Evolutionary conservation across 2,888 invertebrate genomes (phyloP).

Genomic region (Colostygia pectinataria): DNA sequence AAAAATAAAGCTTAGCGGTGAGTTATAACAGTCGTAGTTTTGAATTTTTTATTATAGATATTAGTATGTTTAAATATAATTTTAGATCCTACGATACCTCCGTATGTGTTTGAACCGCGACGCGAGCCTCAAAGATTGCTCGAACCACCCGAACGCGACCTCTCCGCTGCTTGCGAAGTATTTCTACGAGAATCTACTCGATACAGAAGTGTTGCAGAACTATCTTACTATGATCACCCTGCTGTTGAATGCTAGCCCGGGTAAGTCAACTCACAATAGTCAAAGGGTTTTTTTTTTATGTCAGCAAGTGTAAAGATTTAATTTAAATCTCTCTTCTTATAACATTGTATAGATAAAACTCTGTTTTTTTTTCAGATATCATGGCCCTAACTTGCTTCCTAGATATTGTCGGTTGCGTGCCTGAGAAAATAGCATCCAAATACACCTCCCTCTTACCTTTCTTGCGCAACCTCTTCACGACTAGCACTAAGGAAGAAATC

Average conservation of each 20-base stretch:
- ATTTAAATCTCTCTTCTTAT: too few relatives aligned
- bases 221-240: slow-evolving; percentile 87
- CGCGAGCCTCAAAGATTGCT: slow-evolving; percentile 73
- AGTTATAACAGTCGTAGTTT: too few relatives aligned
- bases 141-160: slow-evolving; percentile 85
- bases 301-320: too few relatives aligned
- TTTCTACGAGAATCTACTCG: slow-evolving; percentile 78
- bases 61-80: too few relatives aligned
- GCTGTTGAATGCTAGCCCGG: slow-evolving; percentile 85
- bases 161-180: slow-evolving; percentile 87
- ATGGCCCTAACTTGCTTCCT: slow-evolving; percentile 89
- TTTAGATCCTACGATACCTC: slow-evolving; percentile 89
- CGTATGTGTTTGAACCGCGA: slow-evolving; percentile 89
- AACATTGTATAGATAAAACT: too few relatives aligned
- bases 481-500: slow-evolving; percentile 88
- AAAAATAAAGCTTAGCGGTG: too few relatives aligned
- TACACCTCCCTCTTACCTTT: slow-evolving; percentile 86
- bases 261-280: too few relatives aligned
- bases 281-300: too few relatives aligned
- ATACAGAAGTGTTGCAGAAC: slow-evolving; percentile 84
- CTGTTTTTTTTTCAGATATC: slow-evolving; percentile 76
- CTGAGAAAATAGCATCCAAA: slow-evolving; percentile 85
- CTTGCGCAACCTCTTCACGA: slow-evolving; percentile 85
- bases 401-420: slow-evolving; percentile 92
- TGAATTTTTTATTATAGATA: too few relatives aligned